Evolutionary conservation across 2,797 vertebrate species (phyloP).

Genomic region (Urosaurus nigricauda): DNA sequence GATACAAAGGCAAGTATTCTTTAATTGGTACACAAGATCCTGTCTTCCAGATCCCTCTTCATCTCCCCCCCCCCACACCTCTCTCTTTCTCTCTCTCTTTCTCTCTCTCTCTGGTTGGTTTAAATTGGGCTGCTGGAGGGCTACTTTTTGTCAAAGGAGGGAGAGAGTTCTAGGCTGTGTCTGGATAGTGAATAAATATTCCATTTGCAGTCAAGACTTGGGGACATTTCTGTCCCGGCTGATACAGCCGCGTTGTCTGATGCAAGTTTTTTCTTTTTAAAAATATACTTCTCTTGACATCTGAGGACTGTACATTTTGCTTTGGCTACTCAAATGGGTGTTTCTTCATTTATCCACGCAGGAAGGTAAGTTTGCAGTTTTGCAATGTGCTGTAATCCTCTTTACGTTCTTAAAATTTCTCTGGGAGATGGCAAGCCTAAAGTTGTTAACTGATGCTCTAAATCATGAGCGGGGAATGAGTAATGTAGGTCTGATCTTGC

Average conservation of each 20-base stretch:
- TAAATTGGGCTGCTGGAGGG: neutral
- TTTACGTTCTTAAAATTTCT: neutral
- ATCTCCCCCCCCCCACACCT: neutral
- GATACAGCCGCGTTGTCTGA: slow-evolving; percentile 7
- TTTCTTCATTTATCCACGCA: neutral
- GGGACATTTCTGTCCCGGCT: rapidly evolving
- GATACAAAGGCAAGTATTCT: rapidly evolving
- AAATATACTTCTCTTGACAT: neutral
- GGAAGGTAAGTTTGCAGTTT: slow-evolving; percentile 14
- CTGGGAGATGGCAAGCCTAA: neutral
- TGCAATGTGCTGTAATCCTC: neutral
- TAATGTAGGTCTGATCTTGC: neutral
- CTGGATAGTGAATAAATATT: neutral
- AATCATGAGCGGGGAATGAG: neutral
- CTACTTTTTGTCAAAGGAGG: neutral
- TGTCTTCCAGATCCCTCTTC: slow-evolving; percentile 1
- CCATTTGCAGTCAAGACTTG: rapidly evolving
- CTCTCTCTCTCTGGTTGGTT: neutral
- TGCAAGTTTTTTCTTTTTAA: neutral
- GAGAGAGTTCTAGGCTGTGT: neutral
- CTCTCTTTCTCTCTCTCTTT: too few species aligned
- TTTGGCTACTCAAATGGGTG: neutral
- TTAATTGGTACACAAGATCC: neutral
- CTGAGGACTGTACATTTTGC: neutral
- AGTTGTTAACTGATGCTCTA: neutral